Base-by-base conservation (phyloP, 2,113 vertebrate genomes). In the Dicrurus megarhynchus region DNA sequence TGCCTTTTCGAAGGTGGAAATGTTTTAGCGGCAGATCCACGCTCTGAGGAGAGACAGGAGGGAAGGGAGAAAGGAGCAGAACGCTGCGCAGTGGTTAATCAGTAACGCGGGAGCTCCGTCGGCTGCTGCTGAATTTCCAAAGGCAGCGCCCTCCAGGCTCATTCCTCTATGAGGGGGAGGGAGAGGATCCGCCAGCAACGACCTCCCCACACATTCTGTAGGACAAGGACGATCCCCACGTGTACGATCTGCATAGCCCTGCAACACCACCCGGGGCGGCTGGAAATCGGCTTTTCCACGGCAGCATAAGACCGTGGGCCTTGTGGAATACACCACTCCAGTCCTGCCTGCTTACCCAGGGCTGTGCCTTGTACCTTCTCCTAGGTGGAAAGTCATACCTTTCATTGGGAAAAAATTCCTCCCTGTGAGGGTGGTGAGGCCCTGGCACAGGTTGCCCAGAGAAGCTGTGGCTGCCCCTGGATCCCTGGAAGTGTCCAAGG, bases 161-260 rank as follows among this genome's bases (percentile, higher is more conserved):
- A 1, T 13, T 76, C 24, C 69, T 13, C 39, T 4, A 30, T 5
- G 4, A n/a, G 32, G 84, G 55, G 42, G 14, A 70, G 60, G 64
- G 88, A 22, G 41, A 33, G n/a, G 52, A 22, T 8, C 65, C 0
- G 4, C 2, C 49, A 13, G 65, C 30, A 13, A 6, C 3, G 55
- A 60, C 11, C 46, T 14, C 47, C 1, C 0, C 56, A 9, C 61
- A 6, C 16, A 18, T 42, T 30, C 52, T 14, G 59, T 37, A 7
- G 1, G 41, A n/a, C 46, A 30, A 10, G 75, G 1, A 3, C 1
- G 68, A 35, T 17, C 55, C 64, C 63, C 27, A 3, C 0, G 4
- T 12, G 16, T 76, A 63, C 24, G 9, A 1, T 3, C n/a, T 20
- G 11, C 71, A 11, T 17, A 2, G 30, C 22, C 57, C 22, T 5